These are phyloP conservation scores for Cyprinus carpio DNA, from an alignment of 2,113 vertebrate genomes.

Conservation along the genomic window DNA sequence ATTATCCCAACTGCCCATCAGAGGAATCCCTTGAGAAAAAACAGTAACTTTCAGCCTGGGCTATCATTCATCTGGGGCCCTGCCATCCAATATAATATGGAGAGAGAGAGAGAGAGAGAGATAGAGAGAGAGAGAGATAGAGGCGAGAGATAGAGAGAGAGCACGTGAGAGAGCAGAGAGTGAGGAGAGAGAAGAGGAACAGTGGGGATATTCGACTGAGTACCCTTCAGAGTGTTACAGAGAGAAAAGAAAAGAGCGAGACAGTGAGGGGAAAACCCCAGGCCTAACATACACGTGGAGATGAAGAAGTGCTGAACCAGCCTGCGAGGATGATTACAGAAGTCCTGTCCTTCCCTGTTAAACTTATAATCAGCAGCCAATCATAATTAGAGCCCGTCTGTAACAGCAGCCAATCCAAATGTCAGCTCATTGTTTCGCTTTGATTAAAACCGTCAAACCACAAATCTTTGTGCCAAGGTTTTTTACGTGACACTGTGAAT, in stretches of 20 bases:
- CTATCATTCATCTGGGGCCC: constrained; percentile 62
- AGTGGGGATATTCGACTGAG: constrained; percentile 48
- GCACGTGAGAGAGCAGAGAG: constrained; percentile 21
- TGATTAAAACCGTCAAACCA: constrained; percentile 22
- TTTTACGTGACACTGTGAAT: background rate
- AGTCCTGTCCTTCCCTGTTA: constrained; percentile 24
- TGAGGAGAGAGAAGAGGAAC: no score
- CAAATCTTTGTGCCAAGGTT: background rate
- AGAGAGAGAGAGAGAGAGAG: constrained; percentile 6
- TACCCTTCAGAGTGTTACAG: constrained; percentile 45
- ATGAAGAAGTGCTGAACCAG: constrained; percentile 51
- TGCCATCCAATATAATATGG: constrained; percentile 29
- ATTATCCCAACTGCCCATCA: constrained; percentile 65
- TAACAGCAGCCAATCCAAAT: constrained; percentile 23
- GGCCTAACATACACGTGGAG: constrained; percentile 36
- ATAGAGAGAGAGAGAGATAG: no score
- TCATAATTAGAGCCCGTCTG: constrained; percentile 25
- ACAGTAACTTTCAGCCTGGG: constrained; percentile 62
- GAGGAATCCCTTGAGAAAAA: constrained; percentile 67
- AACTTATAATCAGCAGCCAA: constrained; percentile 45
- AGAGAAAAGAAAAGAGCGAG: background rate
- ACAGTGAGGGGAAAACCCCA: constrained; percentile 13
- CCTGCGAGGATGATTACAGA: constrained; percentile 37
- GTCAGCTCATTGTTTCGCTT: constrained; percentile 17
- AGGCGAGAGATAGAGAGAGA: no score